A percentile compares a stretch with the other conserved stretches of the same genome.
Conservation (phyloP, 2,888 invertebrate species). For the Bugula neritina region DNA sequence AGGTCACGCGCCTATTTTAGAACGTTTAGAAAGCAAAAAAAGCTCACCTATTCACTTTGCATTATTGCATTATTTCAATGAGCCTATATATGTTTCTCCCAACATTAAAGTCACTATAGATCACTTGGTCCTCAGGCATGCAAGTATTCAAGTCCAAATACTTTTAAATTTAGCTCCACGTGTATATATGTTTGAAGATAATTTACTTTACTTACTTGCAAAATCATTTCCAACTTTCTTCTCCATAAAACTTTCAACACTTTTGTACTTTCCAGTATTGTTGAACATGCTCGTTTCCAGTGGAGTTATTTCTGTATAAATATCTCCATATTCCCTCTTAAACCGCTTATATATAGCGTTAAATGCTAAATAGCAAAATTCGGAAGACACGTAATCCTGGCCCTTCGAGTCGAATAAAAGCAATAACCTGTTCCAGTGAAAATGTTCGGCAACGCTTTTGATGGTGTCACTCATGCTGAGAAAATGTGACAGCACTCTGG, state of each 20-base stretch:
- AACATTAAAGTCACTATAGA: too few species aligned
- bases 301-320: too few species aligned
- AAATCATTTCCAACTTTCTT: slow-evolving; percentile 39
- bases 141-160: too few species aligned
- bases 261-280: slow-evolving; percentile 47
- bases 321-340: too few species aligned
- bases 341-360: too few species aligned
- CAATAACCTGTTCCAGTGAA: slow-evolving; percentile 66
- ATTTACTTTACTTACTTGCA: slow-evolving; percentile 36
- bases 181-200: background rate
- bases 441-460: slow-evolving; percentile 28
- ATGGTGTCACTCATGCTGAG: slow-evolving; percentile 36
- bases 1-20: too few species aligned
- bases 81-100: too few species aligned
- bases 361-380: slow-evolving; percentile 68
- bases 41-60: too few species aligned
- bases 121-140: too few species aligned
- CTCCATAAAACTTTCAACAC: slow-evolving; percentile 30
- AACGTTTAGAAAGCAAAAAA: too few species aligned
- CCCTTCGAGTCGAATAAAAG: slow-evolving; percentile 72
- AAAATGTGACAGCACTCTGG: slow-evolving; percentile 52
- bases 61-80: too few species aligned
- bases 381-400: slow-evolving; percentile 62
- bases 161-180: background rate
- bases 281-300: background rate